These are phyloP conservation scores for Gryon sp. DNA, from an alignment of 1,140 invertebrate genomes.

Conservation along the genomic window DNA sequence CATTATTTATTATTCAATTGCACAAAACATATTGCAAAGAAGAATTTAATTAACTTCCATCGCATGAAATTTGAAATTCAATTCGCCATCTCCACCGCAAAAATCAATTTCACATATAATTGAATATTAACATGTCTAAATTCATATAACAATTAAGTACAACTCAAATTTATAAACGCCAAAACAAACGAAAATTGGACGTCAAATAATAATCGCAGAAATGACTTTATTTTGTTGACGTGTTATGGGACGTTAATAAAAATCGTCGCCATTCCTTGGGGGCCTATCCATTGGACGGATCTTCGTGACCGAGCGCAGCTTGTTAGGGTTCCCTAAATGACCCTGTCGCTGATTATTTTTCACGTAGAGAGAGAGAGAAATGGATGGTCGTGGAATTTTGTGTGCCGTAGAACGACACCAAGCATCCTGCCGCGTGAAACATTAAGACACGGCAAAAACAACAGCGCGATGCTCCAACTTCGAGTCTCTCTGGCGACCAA, in stretches of 20 bases:
- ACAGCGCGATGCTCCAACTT: conserved; percentile 51
- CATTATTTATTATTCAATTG: too few relatives aligned
- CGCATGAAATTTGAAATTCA: too few relatives aligned
- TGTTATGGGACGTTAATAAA: conserved; percentile 29
- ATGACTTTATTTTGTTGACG: conserved; percentile 12
- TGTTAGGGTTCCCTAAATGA: conserved; percentile 50
- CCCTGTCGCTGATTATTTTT: conserved; percentile 60
- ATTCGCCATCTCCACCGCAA: too few relatives aligned
- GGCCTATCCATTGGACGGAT: conserved; percentile 23
- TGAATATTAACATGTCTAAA: too few relatives aligned
- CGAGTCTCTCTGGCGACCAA: conserved; percentile 35
- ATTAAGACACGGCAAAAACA: conserved; percentile 44
- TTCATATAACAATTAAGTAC: too few relatives aligned
- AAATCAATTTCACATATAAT: too few relatives aligned
- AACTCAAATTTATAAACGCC: too few relatives aligned
- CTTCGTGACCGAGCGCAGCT: conserved; percentile 37
- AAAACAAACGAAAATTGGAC: too few relatives aligned
- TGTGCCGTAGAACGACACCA: conserved; percentile 44
- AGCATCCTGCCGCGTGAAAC: conserved; percentile 35
- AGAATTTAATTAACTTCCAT: too few relatives aligned
- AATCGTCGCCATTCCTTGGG: conserved; percentile 12
- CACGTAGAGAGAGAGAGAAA: conserved; percentile 16
- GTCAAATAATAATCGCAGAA: background rate
- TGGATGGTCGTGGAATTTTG: conserved; percentile 52
- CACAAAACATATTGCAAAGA: too few relatives aligned